Percentiles rank a stretch among this genome's conserved stretches.
Evolutionary conservation across 2,888 invertebrate species (phyloP).

Genomic region (Tipula lateralis): DNA sequence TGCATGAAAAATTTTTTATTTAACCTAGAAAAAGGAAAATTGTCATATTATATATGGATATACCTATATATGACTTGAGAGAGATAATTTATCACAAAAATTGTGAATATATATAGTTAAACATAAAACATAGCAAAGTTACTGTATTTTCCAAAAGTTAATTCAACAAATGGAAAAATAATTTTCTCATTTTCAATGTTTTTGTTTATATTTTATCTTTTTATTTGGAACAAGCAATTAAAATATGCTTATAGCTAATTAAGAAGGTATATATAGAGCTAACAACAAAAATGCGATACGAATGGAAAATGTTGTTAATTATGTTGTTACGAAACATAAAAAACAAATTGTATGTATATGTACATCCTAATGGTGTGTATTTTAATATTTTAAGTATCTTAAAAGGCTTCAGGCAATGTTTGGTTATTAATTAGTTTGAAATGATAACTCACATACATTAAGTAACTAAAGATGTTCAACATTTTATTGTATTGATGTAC

Average conservation of each 20-base stretch:
- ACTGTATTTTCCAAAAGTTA: neutral
- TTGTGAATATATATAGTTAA: neutral
- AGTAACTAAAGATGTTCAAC: no score
- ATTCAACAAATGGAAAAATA: neutral
- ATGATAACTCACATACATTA: no score
- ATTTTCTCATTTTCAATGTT: neutral
- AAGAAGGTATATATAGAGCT: neutral
- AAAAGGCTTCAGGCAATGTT: neutral
- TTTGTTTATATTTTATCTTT: neutral
- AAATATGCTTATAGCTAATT: conserved; percentile 14
- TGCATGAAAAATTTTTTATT: neutral
- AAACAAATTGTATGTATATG: neutral
- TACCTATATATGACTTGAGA: neutral
- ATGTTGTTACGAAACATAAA: neutral
- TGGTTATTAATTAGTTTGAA: no score
- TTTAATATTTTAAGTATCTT: neutral
- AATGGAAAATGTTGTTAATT: neutral
- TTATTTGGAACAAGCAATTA: neutral
- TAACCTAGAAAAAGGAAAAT: neutral
- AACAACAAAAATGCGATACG: neutral
- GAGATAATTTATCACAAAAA: neutral
- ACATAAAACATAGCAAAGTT: neutral
- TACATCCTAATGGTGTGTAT: neutral
- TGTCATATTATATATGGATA: neutral
- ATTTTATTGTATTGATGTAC: no score